Evolutionary conservation across 2,888 invertebrate genomes (phyloP), one percentile per base, ranked within the genome.

Genomic region (Ichneumon xanthorius): DNA sequence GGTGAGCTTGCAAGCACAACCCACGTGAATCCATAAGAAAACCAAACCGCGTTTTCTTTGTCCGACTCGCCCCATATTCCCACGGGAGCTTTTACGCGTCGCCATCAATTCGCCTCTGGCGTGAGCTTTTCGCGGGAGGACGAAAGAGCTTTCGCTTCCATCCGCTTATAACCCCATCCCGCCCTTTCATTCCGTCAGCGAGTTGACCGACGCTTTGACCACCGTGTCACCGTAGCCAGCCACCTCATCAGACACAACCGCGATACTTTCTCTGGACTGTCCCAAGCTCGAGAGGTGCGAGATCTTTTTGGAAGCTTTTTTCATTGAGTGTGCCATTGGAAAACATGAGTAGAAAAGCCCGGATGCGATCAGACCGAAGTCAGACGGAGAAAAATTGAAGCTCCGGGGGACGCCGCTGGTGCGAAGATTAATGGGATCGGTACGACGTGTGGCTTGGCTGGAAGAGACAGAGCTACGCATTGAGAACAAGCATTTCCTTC

Each of bases 41-140:
- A 65, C 76, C 50, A 37, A 22, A 11, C 37, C 19, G 22, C 63
- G 45, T 11, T 65, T 48, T 65, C 80, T 80, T 80, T 80, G 84
- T 84, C 63, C 58, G 71, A 72, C 65, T 11, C 26, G 4, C 65
- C 71, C 37, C 55, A 50, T 37, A 76, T 80, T 53, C 71, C 71
- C 80, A 26, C 58, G 11, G 14, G 71, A 67, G 76, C 71, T 80
- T 84, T 76, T n/a, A 14, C 33, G 14, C 63, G 63, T 79, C 48
- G 45, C 19, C 80, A 68, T 68, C 75, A 45, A 75, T 78, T 65
- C 71, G 26, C 55, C 55, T 72, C 63, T 76, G 19, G 33, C 55
- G 30, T 48, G 65, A 55, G 58, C 65, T 70, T 71, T 50, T 76
- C n/a, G 50, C 30, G 55, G 45, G 6, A 70, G 33, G 26, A 63